Base-by-base conservation (phyloP, 2,888 invertebrate genomes). In the Aleiodes alternator region DNA sequence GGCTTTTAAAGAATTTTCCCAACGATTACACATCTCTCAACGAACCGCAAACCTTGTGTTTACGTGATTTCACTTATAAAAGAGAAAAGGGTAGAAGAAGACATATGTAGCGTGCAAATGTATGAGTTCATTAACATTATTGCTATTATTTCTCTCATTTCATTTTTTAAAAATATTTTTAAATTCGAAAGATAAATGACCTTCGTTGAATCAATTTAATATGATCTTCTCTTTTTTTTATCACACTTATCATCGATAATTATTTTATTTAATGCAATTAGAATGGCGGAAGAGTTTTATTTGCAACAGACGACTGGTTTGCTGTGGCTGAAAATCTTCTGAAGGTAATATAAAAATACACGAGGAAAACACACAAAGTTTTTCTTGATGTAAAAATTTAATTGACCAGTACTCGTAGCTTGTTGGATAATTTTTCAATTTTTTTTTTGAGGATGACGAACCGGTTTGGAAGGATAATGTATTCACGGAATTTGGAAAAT, bases 221-320 rank as follows among this genome's bases (percentile, higher is more conserved):
- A 23, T 23, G 1, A 23, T 23, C 23, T 2, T 23, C 2, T 23
- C 23, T 2, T 23, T 23, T 23, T 23, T 23, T 23, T 23, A 23
- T 23, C 23, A 23, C 23, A 23, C 23, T 2, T 23, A 23, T 23
- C 23, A 23, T 23, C 23, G 23, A 23, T 73, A 64, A 71, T 75
- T 69, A 48, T 50, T 34, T 43, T 29, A 53, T 69, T 53, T 38
- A 34, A 34, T 6, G 34, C 34, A 34, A 29, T 72, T 29, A 93
- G 93, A 90, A 91, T 80, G 93, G 93, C 14, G 93, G 92, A 0
- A 88, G 90, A 84, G 91, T 93, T 0, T 81, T 92, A 4, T 93
- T 93, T 78, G 91, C 93, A 0, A 93, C 93, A 0, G 93, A 93
- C 74, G 93, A 93, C 82, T 93, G 92, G 88, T 93, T 93, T 82